Conservation (phyloP, 2,888 invertebrate species). For the Eupithecia inturbata region DNA sequence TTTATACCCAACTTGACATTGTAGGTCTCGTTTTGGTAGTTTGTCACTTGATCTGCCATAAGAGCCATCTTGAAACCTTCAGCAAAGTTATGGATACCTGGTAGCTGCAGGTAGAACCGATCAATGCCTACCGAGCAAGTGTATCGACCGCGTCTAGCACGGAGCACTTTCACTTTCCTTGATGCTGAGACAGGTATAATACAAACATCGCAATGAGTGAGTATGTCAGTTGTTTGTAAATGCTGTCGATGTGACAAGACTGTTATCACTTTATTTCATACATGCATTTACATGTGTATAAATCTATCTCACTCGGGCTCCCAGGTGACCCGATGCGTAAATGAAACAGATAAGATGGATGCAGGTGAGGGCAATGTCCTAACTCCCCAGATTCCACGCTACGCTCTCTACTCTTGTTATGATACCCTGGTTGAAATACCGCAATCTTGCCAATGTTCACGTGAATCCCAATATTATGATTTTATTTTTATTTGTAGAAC, state of each 20-base stretch:
- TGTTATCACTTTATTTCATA: no score
- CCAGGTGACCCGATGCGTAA: background rate
- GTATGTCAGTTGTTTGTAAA: no score
- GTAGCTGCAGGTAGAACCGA: background rate
- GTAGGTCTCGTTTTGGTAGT: no score
- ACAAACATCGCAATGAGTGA: background rate
- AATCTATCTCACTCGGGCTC: background rate
- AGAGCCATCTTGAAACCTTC: background rate
- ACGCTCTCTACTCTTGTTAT: background rate
- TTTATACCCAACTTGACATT: no score
- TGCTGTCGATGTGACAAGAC: no score
- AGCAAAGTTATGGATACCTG: background rate
- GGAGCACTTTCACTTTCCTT: background rate
- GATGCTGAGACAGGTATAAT: background rate
- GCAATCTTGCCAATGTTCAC: no score
- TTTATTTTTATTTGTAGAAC: no score
- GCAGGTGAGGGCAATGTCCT: background rate
- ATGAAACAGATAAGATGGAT: background rate
- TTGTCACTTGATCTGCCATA: no score
- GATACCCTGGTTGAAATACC: no score
- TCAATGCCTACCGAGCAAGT: background rate
- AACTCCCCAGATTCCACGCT: background rate
- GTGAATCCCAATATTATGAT: no score
- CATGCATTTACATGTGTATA: background rate
- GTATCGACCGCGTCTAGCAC: background rate